A percentile compares a stretch with the other conserved stretches of the same genome.
These are phyloP conservation scores for fruit fly (Drosophila melanogaster) DNA, from an alignment of 1,140 invertebrate genomes.

Conservation along the genomic window Release_6_plus_ISO1_MT NT_033777.3:9914501-9915000, in stretches of 20 bases:
- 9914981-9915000: not conserved
- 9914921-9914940: slow-evolving; percentile 39
- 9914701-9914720: slow-evolving; percentile 17
- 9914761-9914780: not conserved
- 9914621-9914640: slow-evolving; percentile 13
- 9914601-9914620: slow-evolving; percentile 7
- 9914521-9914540: slow-evolving; percentile 49
- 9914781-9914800: slow-evolving; percentile 48
- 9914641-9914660: slow-evolving; percentile 42
- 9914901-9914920: slow-evolving; percentile 9
- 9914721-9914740: slow-evolving; percentile 3
- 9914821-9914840: slow-evolving; percentile 74
- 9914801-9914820: slow-evolving; percentile 54
- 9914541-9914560: slow-evolving; percentile 60
- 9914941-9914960: slow-evolving; percentile 69
- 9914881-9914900: slow-evolving; percentile 38
- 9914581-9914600: slow-evolving; percentile 31
- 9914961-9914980: slow-evolving; percentile 50
- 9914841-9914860: slow-evolving; percentile 70
- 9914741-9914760: slow-evolving; percentile 14
- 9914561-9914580: slow-evolving; percentile 56
- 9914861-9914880: slow-evolving; percentile 29
- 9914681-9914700: slow-evolving; percentile 24
- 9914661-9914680: slow-evolving; percentile 32
- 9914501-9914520: slow-evolving; percentile 60